Conservation (phyloP, 2,113 vertebrate genomes). For the Struthidea cinerea region DNA sequence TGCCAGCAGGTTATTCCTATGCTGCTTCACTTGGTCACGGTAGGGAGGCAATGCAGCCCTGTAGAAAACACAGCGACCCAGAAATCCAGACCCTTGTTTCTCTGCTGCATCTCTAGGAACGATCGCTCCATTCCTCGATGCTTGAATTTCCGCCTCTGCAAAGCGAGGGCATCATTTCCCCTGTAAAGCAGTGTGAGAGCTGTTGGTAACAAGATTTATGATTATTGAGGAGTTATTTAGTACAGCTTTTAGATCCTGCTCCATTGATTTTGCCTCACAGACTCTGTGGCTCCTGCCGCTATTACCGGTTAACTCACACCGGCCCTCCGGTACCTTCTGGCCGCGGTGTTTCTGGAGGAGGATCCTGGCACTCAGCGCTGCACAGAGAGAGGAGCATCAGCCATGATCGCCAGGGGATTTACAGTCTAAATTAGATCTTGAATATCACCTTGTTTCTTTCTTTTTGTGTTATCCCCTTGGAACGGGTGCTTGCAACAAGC, state of each 20-base stretch:
- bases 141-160: background rate
- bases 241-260: background rate
- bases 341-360: background rate
- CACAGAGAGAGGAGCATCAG: background rate
- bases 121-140: background rate
- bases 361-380: background rate
- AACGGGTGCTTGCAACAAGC: background rate
- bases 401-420: background rate
- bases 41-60: background rate
- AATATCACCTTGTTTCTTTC: background rate
- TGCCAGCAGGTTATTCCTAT: background rate
- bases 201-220: constrained; percentile 34
- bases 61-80: background rate
- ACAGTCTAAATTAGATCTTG: background rate
- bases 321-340: background rate
- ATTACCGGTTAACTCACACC: background rate
- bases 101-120: background rate
- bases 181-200: background rate
- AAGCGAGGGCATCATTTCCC: background rate
- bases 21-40: accelerated
- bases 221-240: constrained; percentile 18
- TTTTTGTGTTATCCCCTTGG: background rate
- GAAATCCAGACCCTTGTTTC: background rate
- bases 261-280: constrained; percentile 17
- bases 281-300: background rate